phyloP scores from a whole-genome alignment of 2,113 vertebrate species.

The Cricetomys ansorgei region DNA sequence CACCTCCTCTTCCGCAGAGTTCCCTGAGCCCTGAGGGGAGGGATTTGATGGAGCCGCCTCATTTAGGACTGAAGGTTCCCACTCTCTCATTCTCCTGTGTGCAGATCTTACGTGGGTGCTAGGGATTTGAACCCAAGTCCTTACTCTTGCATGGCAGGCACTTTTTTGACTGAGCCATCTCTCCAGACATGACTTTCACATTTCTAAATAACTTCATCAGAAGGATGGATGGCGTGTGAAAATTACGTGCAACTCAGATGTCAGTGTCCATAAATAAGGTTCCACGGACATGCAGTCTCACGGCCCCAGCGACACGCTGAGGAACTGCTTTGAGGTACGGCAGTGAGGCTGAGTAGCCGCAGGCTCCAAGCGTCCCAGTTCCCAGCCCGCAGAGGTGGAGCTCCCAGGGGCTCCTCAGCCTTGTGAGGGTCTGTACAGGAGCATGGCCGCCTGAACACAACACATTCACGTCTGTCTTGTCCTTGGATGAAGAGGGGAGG shows the following conservation, averaged over 20 bases:
- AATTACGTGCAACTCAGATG: neutral
- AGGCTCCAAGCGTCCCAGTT: neutral
- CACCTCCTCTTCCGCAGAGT: neutral
- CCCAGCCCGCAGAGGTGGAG: neutral
- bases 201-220: neutral
- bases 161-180: neutral
- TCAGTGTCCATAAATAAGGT: neutral
- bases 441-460: neutral
- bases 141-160: neutral
- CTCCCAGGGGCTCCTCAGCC: rapidly evolving
- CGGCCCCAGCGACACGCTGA: neutral
- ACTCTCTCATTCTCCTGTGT: neutral
- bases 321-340: neutral
- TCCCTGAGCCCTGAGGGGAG: neutral
- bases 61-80: neutral
- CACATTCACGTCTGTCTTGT: too few relatives aligned
- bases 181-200: neutral
- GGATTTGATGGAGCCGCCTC: neutral
- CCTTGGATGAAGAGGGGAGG: too few relatives aligned
- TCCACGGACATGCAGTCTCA: neutral
- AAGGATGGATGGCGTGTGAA: neutral
- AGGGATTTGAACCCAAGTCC: neutral
- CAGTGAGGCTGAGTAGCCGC: neutral
- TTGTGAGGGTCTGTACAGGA: neutral
- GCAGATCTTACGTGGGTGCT: neutral